Conservation (phyloP, 2,888 invertebrate genomes). For the Cosmorhoe ocellata region DNA sequence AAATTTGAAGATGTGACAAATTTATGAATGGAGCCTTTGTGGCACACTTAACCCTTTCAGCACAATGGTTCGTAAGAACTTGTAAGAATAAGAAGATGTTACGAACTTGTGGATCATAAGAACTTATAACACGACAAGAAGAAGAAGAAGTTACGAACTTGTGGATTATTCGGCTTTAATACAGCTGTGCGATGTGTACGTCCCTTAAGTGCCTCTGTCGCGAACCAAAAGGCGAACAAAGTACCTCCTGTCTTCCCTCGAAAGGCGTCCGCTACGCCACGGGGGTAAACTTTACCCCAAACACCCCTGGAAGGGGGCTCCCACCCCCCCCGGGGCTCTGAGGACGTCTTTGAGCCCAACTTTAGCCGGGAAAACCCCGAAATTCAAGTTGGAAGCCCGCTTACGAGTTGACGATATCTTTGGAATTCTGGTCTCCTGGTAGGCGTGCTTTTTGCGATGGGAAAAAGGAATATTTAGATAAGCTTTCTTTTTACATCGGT, state of each 20-base stretch:
- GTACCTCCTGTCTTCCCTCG: slow-evolving; percentile 59
- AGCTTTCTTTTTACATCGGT: neutral
- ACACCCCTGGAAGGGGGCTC: slow-evolving; percentile 46
- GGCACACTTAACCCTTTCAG: too few relatives aligned
- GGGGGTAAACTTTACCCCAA: slow-evolving; percentile 80
- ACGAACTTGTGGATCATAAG: too few relatives aligned
- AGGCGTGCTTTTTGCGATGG: slow-evolving; percentile 27
- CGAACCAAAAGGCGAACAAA: slow-evolving; percentile 79
- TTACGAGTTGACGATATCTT: slow-evolving; percentile 80
- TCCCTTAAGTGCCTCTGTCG: slow-evolving; percentile 81
- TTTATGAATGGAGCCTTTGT: too few relatives aligned
- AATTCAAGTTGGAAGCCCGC: slow-evolving; percentile 73
- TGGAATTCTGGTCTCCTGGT: slow-evolving; percentile 73
- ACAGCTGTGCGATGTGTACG: slow-evolving; percentile 65
- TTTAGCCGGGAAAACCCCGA: slow-evolving; percentile 79
- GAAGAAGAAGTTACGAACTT: too few relatives aligned
- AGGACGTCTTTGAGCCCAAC: slow-evolving; percentile 80
- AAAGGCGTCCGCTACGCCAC: slow-evolving; percentile 44
- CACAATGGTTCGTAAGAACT: too few relatives aligned
- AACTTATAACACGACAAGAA: too few relatives aligned
- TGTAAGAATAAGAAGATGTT: too few relatives aligned
- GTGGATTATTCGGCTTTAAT: slow-evolving; percentile 61
- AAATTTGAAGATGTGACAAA: too few relatives aligned
- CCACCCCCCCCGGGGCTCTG: slow-evolving; percentile 74
- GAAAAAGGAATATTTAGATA: slow-evolving; percentile 5